A percentile compares a stretch with the other conserved stretches of the same genome.
These are phyloP conservation scores for Anadara kagoshimensis DNA, from an alignment of 1,140 invertebrate species.

Conservation along the genomic window DNA sequence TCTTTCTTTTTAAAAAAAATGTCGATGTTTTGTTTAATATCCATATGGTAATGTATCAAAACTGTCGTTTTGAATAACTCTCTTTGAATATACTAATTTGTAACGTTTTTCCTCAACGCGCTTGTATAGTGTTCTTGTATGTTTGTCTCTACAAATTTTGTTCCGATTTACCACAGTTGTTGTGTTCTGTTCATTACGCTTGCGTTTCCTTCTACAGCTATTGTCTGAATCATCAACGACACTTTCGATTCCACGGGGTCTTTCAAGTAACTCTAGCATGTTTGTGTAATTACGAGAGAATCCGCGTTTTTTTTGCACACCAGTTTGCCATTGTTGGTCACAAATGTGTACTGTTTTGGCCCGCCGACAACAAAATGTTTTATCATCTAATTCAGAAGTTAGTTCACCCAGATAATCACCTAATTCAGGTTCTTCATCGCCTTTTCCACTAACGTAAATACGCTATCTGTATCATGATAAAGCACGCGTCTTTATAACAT, in stretches of 20 bases:
- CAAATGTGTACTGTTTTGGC: conserved; percentile 32
- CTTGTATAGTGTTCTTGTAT: conserved; percentile 24
- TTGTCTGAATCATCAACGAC: too few species aligned
- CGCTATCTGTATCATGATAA: conserved; percentile 73
- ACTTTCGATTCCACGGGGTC: too few species aligned
- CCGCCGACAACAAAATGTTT: conserved; percentile 28
- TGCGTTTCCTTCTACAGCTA: too few species aligned
- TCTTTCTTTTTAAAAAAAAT: too few species aligned
- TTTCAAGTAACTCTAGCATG: too few species aligned
- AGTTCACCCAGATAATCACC: conserved; percentile 44
- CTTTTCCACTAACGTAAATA: conserved; percentile 27
- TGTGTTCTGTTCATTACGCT: too few species aligned
- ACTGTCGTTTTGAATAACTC: conserved; percentile 17
- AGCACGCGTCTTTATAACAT: conserved; percentile 52
- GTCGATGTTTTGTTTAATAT: conserved; percentile 11
- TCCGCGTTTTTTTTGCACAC: conserved; percentile 31
- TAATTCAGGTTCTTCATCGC: conserved; percentile 1
- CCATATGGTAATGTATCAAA: conserved; percentile 27
- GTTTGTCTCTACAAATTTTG: conserved; percentile 22
- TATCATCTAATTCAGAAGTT: conserved; percentile 39
- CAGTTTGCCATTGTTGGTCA: conserved; percentile 17
- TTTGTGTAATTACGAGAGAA: conserved; percentile 24
- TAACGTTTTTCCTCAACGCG: conserved; percentile 28
- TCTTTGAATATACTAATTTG: conserved; percentile 28
- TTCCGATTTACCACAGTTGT: conserved; percentile 7